Conservation (phyloP, 2,888 invertebrate species). For the Patella caerulea region DNA sequence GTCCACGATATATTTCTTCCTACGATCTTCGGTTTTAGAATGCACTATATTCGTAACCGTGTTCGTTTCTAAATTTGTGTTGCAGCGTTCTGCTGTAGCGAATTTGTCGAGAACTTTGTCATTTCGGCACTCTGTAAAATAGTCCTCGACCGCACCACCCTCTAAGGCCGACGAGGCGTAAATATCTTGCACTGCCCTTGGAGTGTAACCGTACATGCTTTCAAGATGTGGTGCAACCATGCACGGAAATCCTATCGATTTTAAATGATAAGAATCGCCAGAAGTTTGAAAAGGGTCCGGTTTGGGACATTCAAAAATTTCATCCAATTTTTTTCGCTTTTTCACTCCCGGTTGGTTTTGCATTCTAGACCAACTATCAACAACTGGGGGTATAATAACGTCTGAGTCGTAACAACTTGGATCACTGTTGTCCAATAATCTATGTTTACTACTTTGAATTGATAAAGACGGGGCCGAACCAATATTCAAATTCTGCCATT, state of each 20-base stretch:
- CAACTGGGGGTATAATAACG: background rate
- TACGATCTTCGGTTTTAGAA: background rate
- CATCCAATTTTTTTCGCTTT: background rate
- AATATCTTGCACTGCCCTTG: constrained; percentile 1
- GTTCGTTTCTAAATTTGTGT: background rate
- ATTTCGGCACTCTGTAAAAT: background rate
- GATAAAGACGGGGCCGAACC: background rate
- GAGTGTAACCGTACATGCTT: background rate
- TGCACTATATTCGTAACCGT: background rate
- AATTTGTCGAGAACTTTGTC: background rate
- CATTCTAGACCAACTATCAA: background rate
- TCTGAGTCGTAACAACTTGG: background rate
- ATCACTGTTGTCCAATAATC: background rate
- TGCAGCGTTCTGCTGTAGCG: background rate
- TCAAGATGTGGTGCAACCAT: background rate
- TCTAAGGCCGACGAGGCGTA: background rate
- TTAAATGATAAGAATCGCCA: background rate
- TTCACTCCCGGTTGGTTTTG: constrained; percentile 2
- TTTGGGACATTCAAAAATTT: constrained; percentile 6
- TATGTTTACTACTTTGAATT: background rate
- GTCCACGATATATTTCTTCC: background rate
- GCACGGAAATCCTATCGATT: background rate
- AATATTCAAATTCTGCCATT: background rate
- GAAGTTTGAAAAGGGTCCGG: background rate
- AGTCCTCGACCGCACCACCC: background rate